phyloP scores from a whole-genome alignment of 2,113 vertebrate species.

The Salvelinus fontinalis region DNA sequence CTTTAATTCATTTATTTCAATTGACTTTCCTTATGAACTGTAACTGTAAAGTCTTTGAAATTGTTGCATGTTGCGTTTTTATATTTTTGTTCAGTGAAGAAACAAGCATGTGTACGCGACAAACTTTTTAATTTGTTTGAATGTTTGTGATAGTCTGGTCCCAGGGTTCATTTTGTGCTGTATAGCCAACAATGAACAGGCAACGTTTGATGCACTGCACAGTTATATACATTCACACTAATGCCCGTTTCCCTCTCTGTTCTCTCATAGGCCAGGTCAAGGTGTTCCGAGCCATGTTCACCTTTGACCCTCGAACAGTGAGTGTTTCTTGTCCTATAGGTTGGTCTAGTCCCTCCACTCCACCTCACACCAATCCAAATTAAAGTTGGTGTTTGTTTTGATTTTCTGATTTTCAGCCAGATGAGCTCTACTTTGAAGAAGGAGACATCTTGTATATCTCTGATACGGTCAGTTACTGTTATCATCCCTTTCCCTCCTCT shows the following conservation, averaged over 20 bases:
- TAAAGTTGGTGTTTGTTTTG: neutral
- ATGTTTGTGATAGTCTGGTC: neutral
- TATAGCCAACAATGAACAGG: neutral
- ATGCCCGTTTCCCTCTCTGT: slow-evolving; percentile 11
- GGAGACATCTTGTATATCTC: slow-evolving; percentile 97
- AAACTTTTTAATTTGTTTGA: no score
- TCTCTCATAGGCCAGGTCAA: slow-evolving; percentile 87
- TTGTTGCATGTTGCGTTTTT: no score
- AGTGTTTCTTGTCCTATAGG: slow-evolving; percentile 55
- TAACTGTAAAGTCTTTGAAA: no score
- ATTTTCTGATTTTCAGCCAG: slow-evolving; percentile 78
- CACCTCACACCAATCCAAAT: neutral
- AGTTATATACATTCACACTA: neutral
- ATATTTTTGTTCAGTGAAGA: no score
- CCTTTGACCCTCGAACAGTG: slow-evolving; percentile 96
- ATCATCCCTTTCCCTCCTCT: neutral
- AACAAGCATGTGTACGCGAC: no score
- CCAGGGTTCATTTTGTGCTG: neutral
- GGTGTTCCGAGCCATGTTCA: slow-evolving; percentile 93
- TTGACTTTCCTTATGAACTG: no score
- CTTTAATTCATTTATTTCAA: no score
- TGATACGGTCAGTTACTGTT: slow-evolving; percentile 84
- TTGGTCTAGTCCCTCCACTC: neutral
- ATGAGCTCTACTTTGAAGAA: slow-evolving; percentile 98
- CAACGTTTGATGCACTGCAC: no score